These are phyloP conservation scores for Lepisosteus oculatus DNA, from an alignment of 2,113 vertebrate species.

Conservation along the genomic window DNA sequence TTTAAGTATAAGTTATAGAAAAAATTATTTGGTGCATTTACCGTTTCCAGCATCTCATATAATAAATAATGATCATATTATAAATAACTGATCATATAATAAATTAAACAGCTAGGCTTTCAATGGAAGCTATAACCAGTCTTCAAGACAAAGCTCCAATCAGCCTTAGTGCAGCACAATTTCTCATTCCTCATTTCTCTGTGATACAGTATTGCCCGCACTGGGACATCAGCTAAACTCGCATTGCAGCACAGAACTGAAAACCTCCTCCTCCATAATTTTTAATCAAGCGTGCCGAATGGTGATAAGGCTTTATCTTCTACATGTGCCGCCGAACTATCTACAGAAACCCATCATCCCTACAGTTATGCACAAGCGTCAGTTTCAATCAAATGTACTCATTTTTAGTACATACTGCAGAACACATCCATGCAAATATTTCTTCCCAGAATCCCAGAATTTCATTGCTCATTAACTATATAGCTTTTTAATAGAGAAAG, in stretches of 20 bases:
- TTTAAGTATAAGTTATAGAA: no score
- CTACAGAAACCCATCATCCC: not conserved
- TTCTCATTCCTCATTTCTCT: no score
- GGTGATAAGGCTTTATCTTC: no score
- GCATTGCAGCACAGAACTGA: not conserved
- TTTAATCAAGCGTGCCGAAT: not conserved
- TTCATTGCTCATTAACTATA: constrained; percentile 25
- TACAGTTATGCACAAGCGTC: constrained; percentile 8
- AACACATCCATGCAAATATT: constrained; percentile 17
- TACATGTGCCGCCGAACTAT: not conserved
- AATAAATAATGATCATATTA: no score
- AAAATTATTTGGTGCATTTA: no score
- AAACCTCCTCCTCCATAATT: not conserved
- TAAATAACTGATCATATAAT: no score
- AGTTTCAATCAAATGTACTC: constrained; percentile 6
- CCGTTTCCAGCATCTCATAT: no score
- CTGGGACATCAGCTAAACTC: not conserved
- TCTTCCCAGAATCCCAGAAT: not conserved
- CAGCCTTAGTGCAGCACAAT: not conserved
- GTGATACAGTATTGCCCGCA: not conserved
- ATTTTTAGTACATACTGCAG: constrained; percentile 11
- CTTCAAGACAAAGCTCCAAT: not conserved
- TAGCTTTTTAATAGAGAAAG: constrained; percentile 25
- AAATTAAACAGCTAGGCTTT: no score
- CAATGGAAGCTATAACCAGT: no score